Evolutionary conservation across 92 coral and sea anemone genomes (phyloP).

Genomic region (Scolanthus callimorphus): DNA sequence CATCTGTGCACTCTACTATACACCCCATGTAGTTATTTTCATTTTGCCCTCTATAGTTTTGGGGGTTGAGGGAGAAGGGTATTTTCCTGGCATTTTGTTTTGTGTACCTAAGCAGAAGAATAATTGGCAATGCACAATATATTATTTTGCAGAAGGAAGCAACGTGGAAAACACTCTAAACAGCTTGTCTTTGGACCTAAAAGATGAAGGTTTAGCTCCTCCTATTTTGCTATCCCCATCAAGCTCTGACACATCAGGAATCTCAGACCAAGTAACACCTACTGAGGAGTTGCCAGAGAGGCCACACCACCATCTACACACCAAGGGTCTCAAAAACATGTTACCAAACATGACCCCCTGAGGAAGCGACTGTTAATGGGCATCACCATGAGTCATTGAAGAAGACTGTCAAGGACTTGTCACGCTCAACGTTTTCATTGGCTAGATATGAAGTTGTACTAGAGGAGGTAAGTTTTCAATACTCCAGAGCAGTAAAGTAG

Average conservation of each 20-base stretch:
- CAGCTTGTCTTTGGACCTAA: not conserved
- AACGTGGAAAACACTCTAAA: slow-evolving; percentile 34
- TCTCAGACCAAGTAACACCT: slow-evolving; percentile 7
- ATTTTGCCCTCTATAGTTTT: not conserved
- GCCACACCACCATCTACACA: not conserved
- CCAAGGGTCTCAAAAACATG: slow-evolving; percentile 9
- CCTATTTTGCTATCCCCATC: slow-evolving; percentile 26
- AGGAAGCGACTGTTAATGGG: not conserved
- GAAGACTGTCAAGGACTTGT: slow-evolving; percentile 80
- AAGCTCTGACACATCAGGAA: slow-evolving; percentile 31
- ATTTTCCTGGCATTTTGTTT: no score
- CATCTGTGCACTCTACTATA: no score
- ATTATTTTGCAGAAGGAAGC: slow-evolving; percentile 39
- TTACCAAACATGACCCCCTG: not conserved
- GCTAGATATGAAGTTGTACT: slow-evolving; percentile 85
- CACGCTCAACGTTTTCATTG: slow-evolving; percentile 86
- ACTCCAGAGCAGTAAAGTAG: no score
- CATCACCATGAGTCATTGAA: slow-evolving; percentile 67
- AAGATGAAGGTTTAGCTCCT: not conserved
- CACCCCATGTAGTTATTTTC: no score
- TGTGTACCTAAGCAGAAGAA: no score
- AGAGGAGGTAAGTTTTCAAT: slow-evolving; percentile 67
- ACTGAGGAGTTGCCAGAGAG: slow-evolving; percentile 1
- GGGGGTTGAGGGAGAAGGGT: not conserved
- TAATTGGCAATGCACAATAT: no score